phyloP scores from a whole-genome alignment of 2,113 vertebrate genomes.

The Leucopsar rothschildi region DNA sequence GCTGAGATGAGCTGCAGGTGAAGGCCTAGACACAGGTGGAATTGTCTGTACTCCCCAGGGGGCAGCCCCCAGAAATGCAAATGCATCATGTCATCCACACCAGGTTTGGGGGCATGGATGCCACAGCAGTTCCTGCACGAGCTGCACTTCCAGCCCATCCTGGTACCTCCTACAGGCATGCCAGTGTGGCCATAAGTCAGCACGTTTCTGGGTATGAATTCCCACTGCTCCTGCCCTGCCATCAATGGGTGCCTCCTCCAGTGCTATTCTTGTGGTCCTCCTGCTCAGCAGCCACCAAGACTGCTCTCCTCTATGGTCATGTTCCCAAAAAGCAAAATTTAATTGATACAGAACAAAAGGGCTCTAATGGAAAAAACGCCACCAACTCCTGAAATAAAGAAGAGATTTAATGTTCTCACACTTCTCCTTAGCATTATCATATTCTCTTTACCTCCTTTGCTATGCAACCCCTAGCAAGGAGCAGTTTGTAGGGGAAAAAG shows the following conservation, averaged over 20 bases:
- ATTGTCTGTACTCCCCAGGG: neutral
- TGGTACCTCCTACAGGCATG: neutral
- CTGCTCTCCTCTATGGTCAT: rapidly evolving
- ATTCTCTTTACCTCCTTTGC: neutral
- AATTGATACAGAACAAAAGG: neutral
- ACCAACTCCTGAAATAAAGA: neutral
- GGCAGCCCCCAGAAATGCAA: neutral
- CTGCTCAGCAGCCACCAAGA: neutral
- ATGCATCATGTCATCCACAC: neutral
- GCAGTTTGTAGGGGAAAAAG: neutral
- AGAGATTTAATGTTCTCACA: neutral
- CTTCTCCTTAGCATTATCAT: neutral
- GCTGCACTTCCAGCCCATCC: neutral
- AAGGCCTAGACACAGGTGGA: neutral
- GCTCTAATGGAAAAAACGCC: neutral
- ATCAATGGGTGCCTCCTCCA: neutral
- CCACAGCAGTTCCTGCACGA: neutral
- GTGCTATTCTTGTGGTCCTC: rapidly evolving
- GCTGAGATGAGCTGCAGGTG: neutral
- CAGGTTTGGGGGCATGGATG: neutral
- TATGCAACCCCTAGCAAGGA: neutral
- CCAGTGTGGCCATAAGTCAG: rapidly evolving
- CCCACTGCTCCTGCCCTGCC: neutral
- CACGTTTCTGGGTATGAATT: neutral
- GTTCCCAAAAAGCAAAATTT: neutral